These are phyloP conservation scores for Scaptomyza caliginosa DNA, from an alignment of 2,888 invertebrate genomes.

Conservation along the genomic window DNA sequence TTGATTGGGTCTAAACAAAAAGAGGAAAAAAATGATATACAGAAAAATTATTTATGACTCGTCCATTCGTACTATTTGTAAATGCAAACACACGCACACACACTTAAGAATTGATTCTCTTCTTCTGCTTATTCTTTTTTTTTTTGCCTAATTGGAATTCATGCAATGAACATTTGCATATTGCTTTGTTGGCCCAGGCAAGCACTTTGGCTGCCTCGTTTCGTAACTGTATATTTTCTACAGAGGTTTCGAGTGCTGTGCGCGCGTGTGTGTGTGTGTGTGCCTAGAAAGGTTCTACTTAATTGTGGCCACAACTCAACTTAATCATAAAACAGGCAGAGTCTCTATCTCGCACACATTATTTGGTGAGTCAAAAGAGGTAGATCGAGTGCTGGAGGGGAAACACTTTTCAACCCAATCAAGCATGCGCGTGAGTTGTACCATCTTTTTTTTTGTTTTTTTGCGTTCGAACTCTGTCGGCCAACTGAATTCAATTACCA, in stretches of 20 bases:
- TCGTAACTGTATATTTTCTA: constrained; percentile 68
- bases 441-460: constrained; percentile 54
- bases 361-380: too few relatives aligned
- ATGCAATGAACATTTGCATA: constrained; percentile 75
- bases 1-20: constrained; percentile 58
- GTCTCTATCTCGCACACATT: not conserved
- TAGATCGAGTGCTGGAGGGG: not conserved
- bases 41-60: constrained; percentile 79
- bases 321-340: constrained; percentile 68
- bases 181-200: constrained; percentile 38
- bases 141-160: constrained; percentile 80
- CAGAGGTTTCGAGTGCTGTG: constrained; percentile 47
- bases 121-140: constrained; percentile 5
- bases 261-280: too few relatives aligned
- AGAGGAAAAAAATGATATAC: not conserved
- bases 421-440: constrained; percentile 73
- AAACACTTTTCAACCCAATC: constrained; percentile 48
- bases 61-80: constrained; percentile 41
- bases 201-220: constrained; percentile 13
- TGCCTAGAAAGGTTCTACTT: constrained; percentile 76
- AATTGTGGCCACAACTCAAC: constrained; percentile 71
- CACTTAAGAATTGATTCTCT: constrained; percentile 51
- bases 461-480: constrained; percentile 52
- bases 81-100: constrained; percentile 67
- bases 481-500: constrained; percentile 82